Evolutionary conservation across 2,888 invertebrate genomes (phyloP), one percentile per base, ranked within the genome.

Genomic region (Aspidiotus destructor): DNA sequence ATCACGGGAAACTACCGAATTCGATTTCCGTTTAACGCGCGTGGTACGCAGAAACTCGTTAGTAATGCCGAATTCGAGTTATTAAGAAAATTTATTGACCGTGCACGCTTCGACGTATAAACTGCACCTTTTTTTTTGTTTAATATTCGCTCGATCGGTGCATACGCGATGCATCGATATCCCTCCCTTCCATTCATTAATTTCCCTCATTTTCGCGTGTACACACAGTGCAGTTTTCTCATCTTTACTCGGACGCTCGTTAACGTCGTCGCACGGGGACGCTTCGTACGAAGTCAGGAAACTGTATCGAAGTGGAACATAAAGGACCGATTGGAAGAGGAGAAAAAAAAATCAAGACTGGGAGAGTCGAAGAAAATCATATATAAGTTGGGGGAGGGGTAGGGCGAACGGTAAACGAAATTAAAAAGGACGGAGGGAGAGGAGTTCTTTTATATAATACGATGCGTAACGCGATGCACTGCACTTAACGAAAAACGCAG

Each of bases 401-500:
- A 48, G 48, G n/a, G 53, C 53, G 44, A 40, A 52, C 8, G 54
- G 63, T 15, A 41, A 41, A n/a, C 13, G 54, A 15, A 63, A 41
- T 9, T 13, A 48, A 62, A 41, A 3, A 40, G 28, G 63, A 63
- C 41, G 40, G 48, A 61, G 41, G 28, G 16, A 42, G 5, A 15
- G 60, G 41, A n/a, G 16, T n/a, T 48, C 48, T 48, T 48, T 48
- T 48, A 48, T 48, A 48, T 48, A 11, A 52, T 62, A 52, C 16
- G 54, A 52, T 28, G 54, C 41, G 40, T 55, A 15, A 41, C 48
- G 55, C 28, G 13, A 10, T 13, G 65, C 40, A 41, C 42, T 67
- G 58, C 60, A 63, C 63, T 63, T 63, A 58, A 42, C 44, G 44
- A 58, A 58, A 58, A 17, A 67, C 67, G 60, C 67, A 67, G 67